Conservation (phyloP, 1,140 invertebrate genomes). For the Mercenaria mercenaria region DNA sequence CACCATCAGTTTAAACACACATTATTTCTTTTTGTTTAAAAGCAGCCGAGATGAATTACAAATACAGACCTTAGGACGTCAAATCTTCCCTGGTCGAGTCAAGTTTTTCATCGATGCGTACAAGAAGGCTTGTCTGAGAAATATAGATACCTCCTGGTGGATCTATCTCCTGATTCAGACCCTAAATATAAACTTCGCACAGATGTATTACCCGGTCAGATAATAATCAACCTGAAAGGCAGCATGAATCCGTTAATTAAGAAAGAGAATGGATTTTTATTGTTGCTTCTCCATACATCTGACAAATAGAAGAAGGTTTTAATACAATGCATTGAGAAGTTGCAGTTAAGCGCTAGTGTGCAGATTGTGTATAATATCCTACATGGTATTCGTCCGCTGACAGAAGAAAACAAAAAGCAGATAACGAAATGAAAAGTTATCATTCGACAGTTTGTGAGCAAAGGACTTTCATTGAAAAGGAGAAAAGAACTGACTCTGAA, state of each 20-base stretch:
- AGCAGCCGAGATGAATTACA: slow-evolving; percentile 51
- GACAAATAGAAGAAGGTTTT: slow-evolving; percentile 44
- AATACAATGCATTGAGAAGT: slow-evolving; percentile 35
- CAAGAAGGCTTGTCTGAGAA: slow-evolving; percentile 30
- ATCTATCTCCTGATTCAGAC: slow-evolving; percentile 47
- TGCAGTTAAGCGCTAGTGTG: slow-evolving; percentile 51
- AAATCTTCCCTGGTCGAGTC: slow-evolving; percentile 25
- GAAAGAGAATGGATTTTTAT: slow-evolving; percentile 36
- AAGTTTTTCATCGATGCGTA: slow-evolving; percentile 55
- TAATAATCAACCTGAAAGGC: slow-evolving; percentile 38
- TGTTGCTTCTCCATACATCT: slow-evolving; percentile 10
- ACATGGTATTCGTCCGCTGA: slow-evolving; percentile 3
- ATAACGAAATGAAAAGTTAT: slow-evolving; percentile 25
- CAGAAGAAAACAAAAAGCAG: slow-evolving; percentile 49
- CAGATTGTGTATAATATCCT: slow-evolving; percentile 50
- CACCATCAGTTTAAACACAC: slow-evolving; percentile 43
- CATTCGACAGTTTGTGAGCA: slow-evolving; percentile 52
- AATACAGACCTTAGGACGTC: slow-evolving; percentile 44
- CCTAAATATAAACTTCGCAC: slow-evolving; percentile 52
- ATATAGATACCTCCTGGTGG: slow-evolving; percentile 48
- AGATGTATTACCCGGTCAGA: slow-evolving; percentile 39
- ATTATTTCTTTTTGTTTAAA: slow-evolving; percentile 56
- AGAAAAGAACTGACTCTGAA: slow-evolving; percentile 44
- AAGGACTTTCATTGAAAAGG: slow-evolving; percentile 34
- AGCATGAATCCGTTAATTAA: slow-evolving; percentile 42